Base-by-base conservation (phyloP, 2,888 invertebrate species). In the Spialia ferax region DNA sequence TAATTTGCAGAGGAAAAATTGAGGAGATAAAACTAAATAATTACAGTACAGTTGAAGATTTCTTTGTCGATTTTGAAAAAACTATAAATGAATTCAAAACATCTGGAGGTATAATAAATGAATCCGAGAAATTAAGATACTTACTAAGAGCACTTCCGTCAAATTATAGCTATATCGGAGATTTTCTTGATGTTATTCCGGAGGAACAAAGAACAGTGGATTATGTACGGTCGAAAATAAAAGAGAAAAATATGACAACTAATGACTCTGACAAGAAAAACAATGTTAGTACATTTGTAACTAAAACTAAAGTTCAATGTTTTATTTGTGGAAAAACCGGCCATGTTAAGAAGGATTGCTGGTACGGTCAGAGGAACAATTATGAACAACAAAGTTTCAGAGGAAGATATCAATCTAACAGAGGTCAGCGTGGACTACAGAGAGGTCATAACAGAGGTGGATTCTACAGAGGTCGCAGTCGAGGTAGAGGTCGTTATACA, bases 161-260 rank as follows among this genome's bases (percentile, higher is more conserved):
- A 64, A 75, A 72, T 22, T 77, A 76, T 60, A 76, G 75, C 69
- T 75, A 75, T 61, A 77, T 77, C 55, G 75, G 75, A 69, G 76
- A 77, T 72, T 77, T 77, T 59, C 38, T 76, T 35, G 75, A 76
- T 70, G 73, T 75, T 0, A 74, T 76, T 66, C 76, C 75, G 55
- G 75, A 76, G 68, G 71, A 76, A 72, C 71, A 75, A 71, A 67
- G 70, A 73, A 75, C 75, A 54, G 74, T 75, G 13, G 74, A 75
- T 50, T 74, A 77, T 69, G 68, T 75, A 65, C 4, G 29, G 1
- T 71, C 68, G 20, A 76, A 75, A 71, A 75, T 75, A 70, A 77
- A 75, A 66, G 71, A 72, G 63, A 74, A 75, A 70, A 74, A 70
- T 72, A 72, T 73, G 64, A 38, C 66, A 0, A 71, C n/a, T 45